phyloP scores from a whole-genome alignment of 2,113 vertebrate species.

The Tragelaphus strepsiceros region DNA sequence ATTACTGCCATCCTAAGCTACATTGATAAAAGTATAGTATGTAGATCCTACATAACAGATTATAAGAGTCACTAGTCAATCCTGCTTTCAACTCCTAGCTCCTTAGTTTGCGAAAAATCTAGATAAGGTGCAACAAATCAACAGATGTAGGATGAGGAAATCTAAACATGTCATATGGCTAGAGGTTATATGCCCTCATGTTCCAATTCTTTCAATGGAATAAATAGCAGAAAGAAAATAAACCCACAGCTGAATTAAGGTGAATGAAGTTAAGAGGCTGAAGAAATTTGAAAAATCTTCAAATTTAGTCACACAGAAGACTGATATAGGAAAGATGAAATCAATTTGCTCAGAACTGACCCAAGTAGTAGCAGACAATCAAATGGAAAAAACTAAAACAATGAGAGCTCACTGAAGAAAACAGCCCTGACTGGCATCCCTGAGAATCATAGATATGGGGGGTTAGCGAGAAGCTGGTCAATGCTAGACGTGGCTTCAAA shows the following conservation, averaged over 20 bases:
- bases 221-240: conserved; percentile 32
- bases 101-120: neutral
- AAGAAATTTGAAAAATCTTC: conserved; percentile 6
- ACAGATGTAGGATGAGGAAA: neutral
- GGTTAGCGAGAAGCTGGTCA: neutral
- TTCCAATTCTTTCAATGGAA: conserved; percentile 22
- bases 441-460: neutral
- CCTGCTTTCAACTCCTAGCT: neutral
- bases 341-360: neutral
- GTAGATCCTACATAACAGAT: neutral
- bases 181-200: neutral
- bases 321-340: neutral
- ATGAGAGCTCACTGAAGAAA: neutral
- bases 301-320: neutral
- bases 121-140: neutral
- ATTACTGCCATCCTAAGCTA: neutral
- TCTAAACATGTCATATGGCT: neutral
- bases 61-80: neutral
- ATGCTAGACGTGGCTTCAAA: neutral
- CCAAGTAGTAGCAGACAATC: conserved; percentile 21
- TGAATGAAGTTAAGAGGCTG: neutral
- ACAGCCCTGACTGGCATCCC: neutral
- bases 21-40: neutral
- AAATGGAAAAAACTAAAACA: conserved; percentile 45
- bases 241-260: neutral